Percentiles rank a stretch among this genome's conserved stretches.
Conservation (phyloP, 2,113 vertebrate genomes). For the Eleginops maclovinus region DNA sequence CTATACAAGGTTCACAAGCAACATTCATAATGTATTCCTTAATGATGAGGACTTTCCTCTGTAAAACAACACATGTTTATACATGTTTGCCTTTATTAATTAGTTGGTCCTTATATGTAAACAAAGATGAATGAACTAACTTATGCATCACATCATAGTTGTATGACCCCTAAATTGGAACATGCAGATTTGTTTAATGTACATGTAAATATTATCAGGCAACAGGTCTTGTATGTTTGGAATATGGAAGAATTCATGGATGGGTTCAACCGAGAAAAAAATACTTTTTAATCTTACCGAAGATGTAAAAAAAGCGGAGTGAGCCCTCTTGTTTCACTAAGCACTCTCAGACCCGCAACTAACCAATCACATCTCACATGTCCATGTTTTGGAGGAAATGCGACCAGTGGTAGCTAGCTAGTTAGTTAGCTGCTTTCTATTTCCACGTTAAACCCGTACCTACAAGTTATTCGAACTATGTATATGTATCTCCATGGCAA, state of each 20-base stretch:
- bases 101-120: not conserved
- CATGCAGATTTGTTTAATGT: not conserved
- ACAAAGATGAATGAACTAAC: not conserved
- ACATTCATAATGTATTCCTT: not conserved
- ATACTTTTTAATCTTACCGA: not conserved
- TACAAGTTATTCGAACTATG: not conserved
- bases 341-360: conserved; percentile 6
- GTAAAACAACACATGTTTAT: not conserved
- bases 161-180: not conserved
- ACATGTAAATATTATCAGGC: not conserved
- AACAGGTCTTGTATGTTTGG: not conserved
- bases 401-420: not conserved
- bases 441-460: not conserved
- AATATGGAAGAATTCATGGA: not conserved
- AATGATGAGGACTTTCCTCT: not conserved
- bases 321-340: not conserved
- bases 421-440: not conserved
- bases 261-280: not conserved
- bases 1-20: not conserved
- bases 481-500: not conserved
- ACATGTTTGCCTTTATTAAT: not conserved
- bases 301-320: not conserved
- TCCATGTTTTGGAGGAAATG: conserved; percentile 53
- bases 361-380: conserved; percentile 42
- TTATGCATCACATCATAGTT: not conserved